Base-by-base conservation (phyloP, 2,888 invertebrate species). In the Prionchulus punctatus region DNA sequence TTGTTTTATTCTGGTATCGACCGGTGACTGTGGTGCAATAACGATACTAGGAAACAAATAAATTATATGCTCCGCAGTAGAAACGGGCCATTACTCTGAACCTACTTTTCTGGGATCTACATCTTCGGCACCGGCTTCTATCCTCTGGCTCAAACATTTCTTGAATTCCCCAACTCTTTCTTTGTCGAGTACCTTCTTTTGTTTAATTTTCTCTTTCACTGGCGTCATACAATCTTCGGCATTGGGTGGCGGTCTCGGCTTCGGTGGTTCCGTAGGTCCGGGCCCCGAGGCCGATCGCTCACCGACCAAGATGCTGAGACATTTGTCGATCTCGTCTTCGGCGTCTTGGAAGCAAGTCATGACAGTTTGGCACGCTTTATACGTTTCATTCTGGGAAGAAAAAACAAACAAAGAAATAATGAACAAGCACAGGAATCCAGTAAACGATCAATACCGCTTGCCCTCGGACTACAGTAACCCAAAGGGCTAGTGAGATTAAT, bases 51-150 rank as follows among this genome's bases (percentile, higher is more conserved):
- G 36, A 36, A 36, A 45, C 12, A 45, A 12, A 45, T 12, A 23
- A 45, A 45, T n/a, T n/a, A 45, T n/a, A 7, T 36, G 18, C 36
- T 36, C 7, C 36, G 36, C 18, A 36, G 12, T 36, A 18, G 36
- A 18, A 18, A 18, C 18, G 18, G 18, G 7, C 7, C 7, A 36
- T 36, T 36, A 7, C 18, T 36, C 7, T 36, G 15, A 12, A 7
- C 30, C 28, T 28, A 49, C 50, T 30, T 49, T 49, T 49, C 50
- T 49, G 15, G 50, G 30, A 49, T 49, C 50, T 3, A 49, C 50
- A 30, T 49, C 50, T 21, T 49, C 50, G 3, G 50, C 15, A 18
- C 50, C 50, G 4, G 28, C 12, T 3, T 49, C 30, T 7, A 49
- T 49, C 28, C 30, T 49, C 28, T 7, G 3, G 3, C 7, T n/a